phyloP scores from a whole-genome alignment of 2,113 vertebrate species.

The Brienomyrus brachyistius region DNA sequence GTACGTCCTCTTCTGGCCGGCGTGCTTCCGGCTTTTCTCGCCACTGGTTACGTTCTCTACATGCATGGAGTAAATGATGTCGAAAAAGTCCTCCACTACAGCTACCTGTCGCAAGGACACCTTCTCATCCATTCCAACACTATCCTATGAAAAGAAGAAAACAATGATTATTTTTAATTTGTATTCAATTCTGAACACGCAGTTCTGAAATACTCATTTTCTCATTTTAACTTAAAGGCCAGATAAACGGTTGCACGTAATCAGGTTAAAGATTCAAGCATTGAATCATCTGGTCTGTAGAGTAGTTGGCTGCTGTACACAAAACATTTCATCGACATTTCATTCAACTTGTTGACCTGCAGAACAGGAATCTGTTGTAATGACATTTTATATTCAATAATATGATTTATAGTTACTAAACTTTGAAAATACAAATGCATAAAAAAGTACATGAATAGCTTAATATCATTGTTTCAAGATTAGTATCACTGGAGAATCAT shows the following conservation, averaged over 20 bases:
- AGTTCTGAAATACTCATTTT: background rate
- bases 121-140: slow-evolving; percentile 72
- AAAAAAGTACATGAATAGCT: background rate
- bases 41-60: slow-evolving; percentile 77
- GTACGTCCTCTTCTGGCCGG: slow-evolving; percentile 76
- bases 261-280: background rate
- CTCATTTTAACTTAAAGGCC: background rate
- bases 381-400: background rate
- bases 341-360: background rate
- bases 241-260: background rate
- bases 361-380: background rate
- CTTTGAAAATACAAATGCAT: background rate
- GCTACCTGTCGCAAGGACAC: slow-evolving; percentile 70
- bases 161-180: background rate
- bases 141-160: slow-evolving; percentile 58
- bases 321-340: background rate
- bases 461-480: background rate
- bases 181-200: background rate
- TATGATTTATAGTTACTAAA: background rate
- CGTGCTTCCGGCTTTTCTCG: slow-evolving; percentile 76
- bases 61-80: slow-evolving; percentile 81
- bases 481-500: background rate
- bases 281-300: background rate
- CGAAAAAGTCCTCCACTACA: slow-evolving; percentile 78
- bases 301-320: background rate